phyloP scores from a whole-genome alignment of 35 echinoderm and acorn worm species.

The Chiridota heheva region DNA sequence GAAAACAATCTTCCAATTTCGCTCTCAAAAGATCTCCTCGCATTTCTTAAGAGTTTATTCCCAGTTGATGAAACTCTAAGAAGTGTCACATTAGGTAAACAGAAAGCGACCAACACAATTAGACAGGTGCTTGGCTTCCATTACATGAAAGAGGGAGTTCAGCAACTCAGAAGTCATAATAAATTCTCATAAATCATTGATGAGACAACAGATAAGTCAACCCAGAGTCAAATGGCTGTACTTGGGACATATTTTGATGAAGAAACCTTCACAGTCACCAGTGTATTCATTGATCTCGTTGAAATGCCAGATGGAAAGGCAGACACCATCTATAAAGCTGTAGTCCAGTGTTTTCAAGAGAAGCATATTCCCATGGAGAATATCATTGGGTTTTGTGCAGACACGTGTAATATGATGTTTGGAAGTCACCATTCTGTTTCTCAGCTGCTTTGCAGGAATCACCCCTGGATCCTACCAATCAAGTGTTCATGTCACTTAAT shows the following conservation, averaged over 20 bases:
- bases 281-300: conserved; percentile 12
- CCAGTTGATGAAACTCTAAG: conserved; percentile 27
- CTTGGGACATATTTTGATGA: conserved; percentile 30
- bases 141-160: conserved; percentile 17
- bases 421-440: conserved; percentile 3
- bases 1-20: conserved; percentile 23
- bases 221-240: conserved; percentile 46
- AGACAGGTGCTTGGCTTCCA: conserved; percentile 33
- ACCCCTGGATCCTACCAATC: conserved; percentile 34
- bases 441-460: conserved; percentile 3
- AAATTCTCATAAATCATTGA: conserved; percentile 24
- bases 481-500: conserved; percentile 37
- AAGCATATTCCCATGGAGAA: conserved; percentile 24
- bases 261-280: background rate
- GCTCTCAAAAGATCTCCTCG: conserved; percentile 6
- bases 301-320: conserved; percentile 19
- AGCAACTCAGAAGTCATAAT: background rate
- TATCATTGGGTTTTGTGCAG: conserved; percentile 34
- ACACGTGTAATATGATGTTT: conserved; percentile 39
- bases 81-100: conserved; percentile 17
- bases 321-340: conserved; percentile 21
- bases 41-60: conserved; percentile 28
- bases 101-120: conserved; percentile 30
- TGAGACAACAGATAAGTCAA: conserved; percentile 33
- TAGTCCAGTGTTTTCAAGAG: conserved; percentile 16